Evolutionary conservation across 1,140 invertebrate species (phyloP), one percentile per base, ranked within the genome.

Genomic region (Zaprionus africanus): DNA sequence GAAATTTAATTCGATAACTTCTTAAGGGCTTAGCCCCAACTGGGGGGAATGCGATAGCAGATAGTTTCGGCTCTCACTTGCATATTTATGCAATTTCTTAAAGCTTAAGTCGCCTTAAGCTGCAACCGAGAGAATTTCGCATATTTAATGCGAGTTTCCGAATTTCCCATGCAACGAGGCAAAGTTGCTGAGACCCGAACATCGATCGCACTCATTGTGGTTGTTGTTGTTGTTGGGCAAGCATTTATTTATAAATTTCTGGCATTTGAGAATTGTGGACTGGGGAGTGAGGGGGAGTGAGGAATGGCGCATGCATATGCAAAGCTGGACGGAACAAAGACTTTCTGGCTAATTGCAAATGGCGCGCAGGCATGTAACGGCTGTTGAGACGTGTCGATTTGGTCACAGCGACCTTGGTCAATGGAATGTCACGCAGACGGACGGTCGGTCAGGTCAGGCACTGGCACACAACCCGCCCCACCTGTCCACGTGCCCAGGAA

Each of bases 281-380:
- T 22, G 22, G 22, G 22, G 5, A 5, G 15, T 4, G 41, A 9
- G 19, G 17, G n/a, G n/a, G n/a, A 49, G 11, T 51, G 41, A 9
- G 19, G 9, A 51, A 9, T 51, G 15, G 65, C 75, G 61, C 80
- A 67, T 83, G 84, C 84, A 87, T 85, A 76, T 71, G 83, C 76
- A 77, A 77, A 74, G 56, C 41, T 43, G 58, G 22, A 59, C 26
- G 38, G 15, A 66, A 71, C n/a, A 24, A 34, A 36, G 53, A 53
- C 43, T 43, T 49, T 15, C 24, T 56, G 77, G 77, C 77, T 88
- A 87, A 87, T 87, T 87, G 80, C 77, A 80, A 86, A 83, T 66
- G 69, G 66, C 24, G 53, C 36, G 57, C 56, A 68, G 69, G 76
- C 73, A 77, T 79, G 70, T 22, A 13, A 63, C 26, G 34, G 13